Evolutionary conservation across 92 coral and sea anemone genomes (phyloP).

Genomic region (Micromussa lordhowensis): DNA sequence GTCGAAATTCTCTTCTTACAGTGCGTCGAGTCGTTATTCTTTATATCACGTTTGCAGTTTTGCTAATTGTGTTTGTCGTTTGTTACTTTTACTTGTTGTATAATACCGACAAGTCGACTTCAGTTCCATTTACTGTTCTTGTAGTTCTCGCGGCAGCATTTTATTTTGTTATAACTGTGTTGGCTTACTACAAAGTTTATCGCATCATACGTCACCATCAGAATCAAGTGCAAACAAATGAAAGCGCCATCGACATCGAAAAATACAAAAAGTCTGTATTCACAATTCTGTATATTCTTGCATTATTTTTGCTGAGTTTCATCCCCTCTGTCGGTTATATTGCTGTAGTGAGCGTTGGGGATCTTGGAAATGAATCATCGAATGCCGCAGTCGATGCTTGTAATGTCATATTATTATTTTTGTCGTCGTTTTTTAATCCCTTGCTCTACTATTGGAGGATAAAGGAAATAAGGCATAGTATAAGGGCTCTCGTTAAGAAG

Average conservation of each 20-base stretch:
- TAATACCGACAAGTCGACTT: background rate
- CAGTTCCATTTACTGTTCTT: background rate
- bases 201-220: constrained; percentile 6
- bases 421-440: background rate
- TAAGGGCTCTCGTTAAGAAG: background rate
- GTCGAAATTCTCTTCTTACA: background rate
- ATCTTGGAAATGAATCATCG: background rate
- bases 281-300: background rate
- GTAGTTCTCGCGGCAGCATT: background rate
- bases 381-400: background rate
- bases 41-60: background rate
- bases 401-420: background rate
- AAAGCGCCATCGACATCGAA: background rate
- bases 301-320: background rate
- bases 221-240: background rate
- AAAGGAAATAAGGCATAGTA: background rate
- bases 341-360: background rate
- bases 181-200: background rate
- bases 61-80: background rate
- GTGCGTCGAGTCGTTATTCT: background rate
- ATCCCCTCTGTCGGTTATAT: background rate
- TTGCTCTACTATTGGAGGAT: background rate
- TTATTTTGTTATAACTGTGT: background rate
- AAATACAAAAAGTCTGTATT: constrained; percentile 2
- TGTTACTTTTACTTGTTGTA: background rate